Percentiles rank a stretch among this genome's conserved stretches.
phyloP scores from a whole-genome alignment of 2,888 invertebrate species.

The Caradrina kadenii region DNA sequence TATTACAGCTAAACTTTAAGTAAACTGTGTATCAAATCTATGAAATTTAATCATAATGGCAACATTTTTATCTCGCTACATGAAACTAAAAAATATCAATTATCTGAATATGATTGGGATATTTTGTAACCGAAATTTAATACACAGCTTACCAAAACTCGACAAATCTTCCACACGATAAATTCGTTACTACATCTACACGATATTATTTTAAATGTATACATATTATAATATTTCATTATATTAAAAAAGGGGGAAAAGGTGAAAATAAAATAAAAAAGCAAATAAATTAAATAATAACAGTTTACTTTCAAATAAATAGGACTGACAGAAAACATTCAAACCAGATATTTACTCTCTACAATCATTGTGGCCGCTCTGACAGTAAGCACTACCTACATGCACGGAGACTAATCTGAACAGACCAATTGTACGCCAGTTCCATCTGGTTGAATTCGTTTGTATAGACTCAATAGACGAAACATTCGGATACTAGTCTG shows the following conservation, averaged over 20 bases:
- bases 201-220: conserved; percentile 3
- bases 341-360: conserved; percentile 32
- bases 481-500: no score
- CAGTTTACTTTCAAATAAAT: conserved; percentile 84
- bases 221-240: conserved; percentile 3
- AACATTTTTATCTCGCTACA: no score
- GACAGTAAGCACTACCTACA: not conserved
- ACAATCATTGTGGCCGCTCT: not conserved
- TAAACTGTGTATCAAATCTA: conserved; percentile 36
- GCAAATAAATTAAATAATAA: conserved; percentile 77
- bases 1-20: not conserved
- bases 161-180: conserved; percentile 3
- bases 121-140: not conserved
- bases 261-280: conserved; percentile 68
- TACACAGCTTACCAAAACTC: conserved; percentile 32
- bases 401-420: not conserved
- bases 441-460: no score
- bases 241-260: conserved; percentile 16
- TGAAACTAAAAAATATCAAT: no score
- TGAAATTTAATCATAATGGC: no score
- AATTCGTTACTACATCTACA: conserved; percentile 24
- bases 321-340: conserved; percentile 68
- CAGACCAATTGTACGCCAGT: not conserved
- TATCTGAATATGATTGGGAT: no score
- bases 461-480: no score